Base-by-base conservation (phyloP, 1,140 invertebrate genomes). In the Palaemon carinicauda region DNA sequence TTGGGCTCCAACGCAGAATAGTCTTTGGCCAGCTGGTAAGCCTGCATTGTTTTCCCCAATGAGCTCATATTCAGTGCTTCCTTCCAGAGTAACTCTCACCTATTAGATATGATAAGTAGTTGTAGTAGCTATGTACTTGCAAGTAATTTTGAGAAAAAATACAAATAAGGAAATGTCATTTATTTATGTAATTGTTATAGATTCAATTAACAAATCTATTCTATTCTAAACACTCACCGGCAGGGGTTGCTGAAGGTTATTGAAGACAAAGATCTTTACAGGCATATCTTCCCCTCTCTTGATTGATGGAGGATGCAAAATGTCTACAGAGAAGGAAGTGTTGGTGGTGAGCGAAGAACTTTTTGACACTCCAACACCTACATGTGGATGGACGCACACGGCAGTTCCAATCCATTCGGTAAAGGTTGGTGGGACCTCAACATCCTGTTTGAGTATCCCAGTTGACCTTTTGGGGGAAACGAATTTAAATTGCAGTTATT, bases 341-440 rank as follows among this genome's bases (percentile, higher is more conserved):
- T 95, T 95, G 12, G 94, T 94, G n/a, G 92, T 92, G 54, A 96
- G 92, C 80, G 93, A 91, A 3, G 92, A 91, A 9, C 92, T 91
- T 10, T 91, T 89, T 9, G 94, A 93, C 29, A 96, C 92, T 21
- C 94, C 95, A 4, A 96, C 90, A 9, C 95, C 95, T 60, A 92
- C 92, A 12, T 92, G 91, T 12, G 93, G 91, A 80, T 94, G 94
- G 52, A 96, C 92, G 88, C 95, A 95, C 60, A 95, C 92, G 3
- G 95, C 94, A 27, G 93, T 94, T 1, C 94, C 94, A 5, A 94
- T 91, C 95, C 95, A 96, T 60, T 94, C 93, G 7, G 95, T 96
- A 41, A 96, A 95, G 0, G 94, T 94, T 89, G 96, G 94, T 1
- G 95, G 95, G 51, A 95, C 90, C 41, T 41, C 41, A 12, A 41